Base-by-base conservation (phyloP, 1,140 invertebrate genomes). In the Agrilus planipennis region DNA sequence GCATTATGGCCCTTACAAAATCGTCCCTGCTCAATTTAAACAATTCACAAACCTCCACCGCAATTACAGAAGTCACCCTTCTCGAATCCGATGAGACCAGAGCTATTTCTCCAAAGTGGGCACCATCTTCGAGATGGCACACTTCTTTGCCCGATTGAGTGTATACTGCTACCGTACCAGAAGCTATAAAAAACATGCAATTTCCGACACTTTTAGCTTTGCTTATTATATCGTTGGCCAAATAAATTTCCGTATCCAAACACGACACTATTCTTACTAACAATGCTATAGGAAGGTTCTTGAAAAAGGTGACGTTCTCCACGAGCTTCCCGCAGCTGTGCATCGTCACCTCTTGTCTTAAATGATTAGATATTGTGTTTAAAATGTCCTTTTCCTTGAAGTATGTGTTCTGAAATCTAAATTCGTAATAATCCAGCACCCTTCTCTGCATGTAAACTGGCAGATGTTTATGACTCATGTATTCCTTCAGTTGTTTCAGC, bases 171-270 rank as follows among this genome's bases (percentile, higher is more conserved):
- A 75, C 70, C 2, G 67, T 70, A 15, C 74, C 74, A 22, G 53
- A 63, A 1, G 63, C 63, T 9, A 76, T 58, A 44, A 75, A 75
- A 49, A 64, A 76, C 70, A 76, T 75, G 41, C 63, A 71, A 28
- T 72, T 64, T 7, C 71, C 72, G 11, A 62, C 53, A 16, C 61
- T 62, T 0, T 67, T 69, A 3, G 70, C 70, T 49, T 66, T 64
- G 2, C 71, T 54, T 16, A 76, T 70, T 10, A 55, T 38, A 39
- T 57, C 55, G 18, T 53, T 53, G 16, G 47, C 46, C 12, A 57
- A 28, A 31, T 38, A 57, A 22, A 57, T 49, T 47, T 55, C 48
- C 4, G 44, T 44, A 21, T 47, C 49, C 23, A 57, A 27, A 22
- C 45, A 30, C 3, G 40, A 41, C 4, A 53, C 49, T 1, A 57